Percentiles rank a stretch among this genome's conserved stretches.
Evolutionary conservation across 2,888 invertebrate species (phyloP).

Genomic region (Ophioninae sp.): DNA sequence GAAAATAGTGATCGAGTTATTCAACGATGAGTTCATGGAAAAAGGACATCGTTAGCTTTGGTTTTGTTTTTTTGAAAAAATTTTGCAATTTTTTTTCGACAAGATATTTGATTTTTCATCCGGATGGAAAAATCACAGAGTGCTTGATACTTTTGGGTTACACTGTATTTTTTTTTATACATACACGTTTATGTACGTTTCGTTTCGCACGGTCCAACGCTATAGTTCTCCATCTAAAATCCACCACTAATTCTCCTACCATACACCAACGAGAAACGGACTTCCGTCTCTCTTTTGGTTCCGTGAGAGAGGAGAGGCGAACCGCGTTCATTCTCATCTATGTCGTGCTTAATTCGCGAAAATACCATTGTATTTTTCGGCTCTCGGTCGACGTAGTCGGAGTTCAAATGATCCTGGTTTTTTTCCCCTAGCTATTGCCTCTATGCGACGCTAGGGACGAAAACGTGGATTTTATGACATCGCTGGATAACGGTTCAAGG

Average conservation of each 20-base stretch:
- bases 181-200: background rate
- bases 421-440: background rate
- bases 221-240: conserved; percentile 53
- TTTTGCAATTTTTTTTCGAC: no score
- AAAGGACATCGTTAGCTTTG: no score
- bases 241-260: conserved; percentile 31
- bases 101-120: no score
- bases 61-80: no score
- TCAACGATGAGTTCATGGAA: no score
- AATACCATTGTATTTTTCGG: conserved; percentile 23
- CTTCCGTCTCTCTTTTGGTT: conserved; percentile 27
- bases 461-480: background rate
- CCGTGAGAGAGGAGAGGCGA: conserved; percentile 14
- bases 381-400: background rate
- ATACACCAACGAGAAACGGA: background rate
- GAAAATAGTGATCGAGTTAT: no score
- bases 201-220: conserved; percentile 26
- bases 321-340: conserved; percentile 42
- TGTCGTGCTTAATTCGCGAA: conserved; percentile 42
- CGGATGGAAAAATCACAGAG: no score
- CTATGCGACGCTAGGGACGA: background rate
- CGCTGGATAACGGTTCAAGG: background rate
- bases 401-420: conserved; percentile 10
- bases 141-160: no score
- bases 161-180: background rate